Base-by-base conservation (phyloP, 2,113 vertebrate species). In the Myiopsitta monachus region DNA sequence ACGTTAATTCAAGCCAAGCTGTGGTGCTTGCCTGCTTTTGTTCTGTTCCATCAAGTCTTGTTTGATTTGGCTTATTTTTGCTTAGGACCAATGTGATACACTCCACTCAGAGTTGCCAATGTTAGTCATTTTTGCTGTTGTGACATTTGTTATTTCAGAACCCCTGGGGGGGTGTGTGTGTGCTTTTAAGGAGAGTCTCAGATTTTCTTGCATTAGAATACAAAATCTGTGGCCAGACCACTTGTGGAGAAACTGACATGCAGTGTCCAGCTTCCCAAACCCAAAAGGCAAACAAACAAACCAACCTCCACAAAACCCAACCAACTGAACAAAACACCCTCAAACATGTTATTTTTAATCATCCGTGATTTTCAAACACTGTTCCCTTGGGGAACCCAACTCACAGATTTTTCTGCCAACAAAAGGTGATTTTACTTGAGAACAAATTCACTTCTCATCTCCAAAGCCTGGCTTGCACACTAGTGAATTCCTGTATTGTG, bases 381-480 rank as follows among this genome's bases (percentile, higher is more conserved):
- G 4, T 62, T 86, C 43, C 82, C 64, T 63, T 63, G 33, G 64
- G 72, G 64, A 84, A 57, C 26, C 26, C 41, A 77, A 21, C 28
- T 92, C 91, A 87, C 63, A 87, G 83, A 84, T 87, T 89, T 62
- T 90, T 76, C 79, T 80, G 68, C 72, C 77, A 90, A 91, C 88
- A 95, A 93, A 92, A 90, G 66, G 31, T 63, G 68, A 85, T 70
- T 95, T 91, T 86, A 62, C 41, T 83, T 23, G 63, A 93, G 79
- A 93, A 97, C 94, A 96, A 94, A 83, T 36, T 59, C 82, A 54
- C n/a, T 88, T 74, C 59, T 94, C 87, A 83, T 95, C 69, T 90
- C 82, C 75, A 67, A 86, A 91, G 81, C 38, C 68, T 80, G 87
- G 78, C 84, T 66, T n/a, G 5, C 72, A 79, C 54, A 26, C 12